phyloP scores from a whole-genome alignment of 2,797 vertebrate genomes.

The Enteromius treurensis region DNA sequence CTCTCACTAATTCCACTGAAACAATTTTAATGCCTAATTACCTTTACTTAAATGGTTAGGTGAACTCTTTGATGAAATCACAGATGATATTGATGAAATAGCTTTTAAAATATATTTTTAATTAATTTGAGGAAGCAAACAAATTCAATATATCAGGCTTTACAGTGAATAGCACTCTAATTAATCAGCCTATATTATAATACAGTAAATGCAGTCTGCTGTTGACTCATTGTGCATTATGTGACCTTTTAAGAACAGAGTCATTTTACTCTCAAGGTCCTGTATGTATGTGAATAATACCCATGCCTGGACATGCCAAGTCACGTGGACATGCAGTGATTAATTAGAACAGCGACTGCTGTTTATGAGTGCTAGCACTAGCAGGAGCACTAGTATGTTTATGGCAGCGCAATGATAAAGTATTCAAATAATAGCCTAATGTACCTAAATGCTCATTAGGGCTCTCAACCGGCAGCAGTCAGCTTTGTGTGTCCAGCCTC shows the following conservation, averaged over 20 bases:
- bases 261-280: conserved; percentile 15
- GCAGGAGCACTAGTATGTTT: conserved; percentile 11
- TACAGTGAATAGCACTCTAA: conserved; percentile 15
- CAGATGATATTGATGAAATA: background rate
- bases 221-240: conserved; percentile 9
- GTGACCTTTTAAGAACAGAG: conserved; percentile 40
- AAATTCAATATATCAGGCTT: background rate
- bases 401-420: background rate
- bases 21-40: background rate
- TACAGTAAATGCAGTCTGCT: conserved; percentile 13
- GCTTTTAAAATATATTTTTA: background rate
- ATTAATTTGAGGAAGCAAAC: conserved; percentile 3
- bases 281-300: conserved; percentile 30
- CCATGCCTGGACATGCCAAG: conserved; percentile 5
- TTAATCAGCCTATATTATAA: background rate
- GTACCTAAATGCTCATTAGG: background rate
- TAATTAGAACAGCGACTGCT: conserved; percentile 25
- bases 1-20: background rate
- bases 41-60: background rate
- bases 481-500: conserved; percentile 20
- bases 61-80: background rate
- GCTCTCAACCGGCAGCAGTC: background rate
- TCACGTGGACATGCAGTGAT: conserved; percentile 15
- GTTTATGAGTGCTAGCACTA: background rate
- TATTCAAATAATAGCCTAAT: background rate